Evolutionary conservation across 2,113 vertebrate species (phyloP).

Genomic region (Haplochromis burtoni): DNA sequence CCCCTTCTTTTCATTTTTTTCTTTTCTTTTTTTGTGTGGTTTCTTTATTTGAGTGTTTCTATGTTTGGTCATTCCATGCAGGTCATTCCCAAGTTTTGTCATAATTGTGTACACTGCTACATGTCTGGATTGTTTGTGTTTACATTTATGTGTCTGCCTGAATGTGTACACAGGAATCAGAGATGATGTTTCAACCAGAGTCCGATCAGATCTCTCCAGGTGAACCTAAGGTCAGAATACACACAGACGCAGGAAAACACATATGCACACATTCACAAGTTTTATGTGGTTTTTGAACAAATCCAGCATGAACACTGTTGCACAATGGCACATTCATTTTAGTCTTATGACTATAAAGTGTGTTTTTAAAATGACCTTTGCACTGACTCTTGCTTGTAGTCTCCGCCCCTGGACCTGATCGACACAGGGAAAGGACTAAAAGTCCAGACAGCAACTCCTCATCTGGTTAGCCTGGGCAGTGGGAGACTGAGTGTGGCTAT

Average conservation of each 20-base stretch:
- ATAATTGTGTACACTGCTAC: background rate
- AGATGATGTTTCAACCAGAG: slow-evolving; percentile 63
- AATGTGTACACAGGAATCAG: slow-evolving; percentile 49
- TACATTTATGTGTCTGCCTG: background rate
- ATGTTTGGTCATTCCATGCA: background rate
- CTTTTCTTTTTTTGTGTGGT: background rate
- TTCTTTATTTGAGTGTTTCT: background rate
- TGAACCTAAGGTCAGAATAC: slow-evolving; percentile 50
- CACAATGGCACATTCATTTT: background rate
- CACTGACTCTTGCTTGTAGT: slow-evolving; percentile 25
- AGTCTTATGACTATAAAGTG: background rate
- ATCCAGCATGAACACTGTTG: background rate
- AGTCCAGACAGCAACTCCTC: slow-evolving; percentile 71
- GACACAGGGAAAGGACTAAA: slow-evolving; percentile 75
- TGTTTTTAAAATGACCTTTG: background rate
- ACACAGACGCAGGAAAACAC: background rate
- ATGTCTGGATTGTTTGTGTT: background rate
- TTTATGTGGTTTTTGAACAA: background rate
- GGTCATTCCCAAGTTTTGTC: background rate
- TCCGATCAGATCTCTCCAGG: slow-evolving; percentile 59
- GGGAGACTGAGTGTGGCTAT: slow-evolving; percentile 76
- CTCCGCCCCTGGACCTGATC: slow-evolving; percentile 68
- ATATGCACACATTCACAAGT: background rate
- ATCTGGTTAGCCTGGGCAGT: slow-evolving; percentile 77
- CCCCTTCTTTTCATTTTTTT: background rate